Percentiles rank a stretch among this genome's conserved stretches.
These are phyloP conservation scores for Berghia stephanieae DNA, from an alignment of 1,140 invertebrate species.

Conservation along the genomic window DNA sequence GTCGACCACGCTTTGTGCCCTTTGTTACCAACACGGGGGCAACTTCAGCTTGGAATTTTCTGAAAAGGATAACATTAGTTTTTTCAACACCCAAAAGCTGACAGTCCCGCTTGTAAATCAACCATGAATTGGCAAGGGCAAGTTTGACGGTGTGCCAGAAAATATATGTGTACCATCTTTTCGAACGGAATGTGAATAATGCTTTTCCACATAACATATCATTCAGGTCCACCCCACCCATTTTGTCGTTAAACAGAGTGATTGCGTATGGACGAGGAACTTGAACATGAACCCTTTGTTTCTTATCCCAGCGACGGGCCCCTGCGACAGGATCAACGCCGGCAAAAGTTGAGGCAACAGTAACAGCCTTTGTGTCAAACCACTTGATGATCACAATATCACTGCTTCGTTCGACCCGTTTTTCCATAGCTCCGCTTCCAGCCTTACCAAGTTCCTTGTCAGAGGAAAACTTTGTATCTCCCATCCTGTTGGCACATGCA, in stretches of 20 bases:
- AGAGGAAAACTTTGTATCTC: not conserved
- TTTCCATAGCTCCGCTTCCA: not conserved
- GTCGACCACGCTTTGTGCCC: no score
- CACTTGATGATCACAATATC: no score
- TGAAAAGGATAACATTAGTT: no score
- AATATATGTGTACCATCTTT: conserved; percentile 11
- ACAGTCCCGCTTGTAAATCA: no score
- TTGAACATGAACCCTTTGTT: not conserved
- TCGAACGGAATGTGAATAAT: not conserved
- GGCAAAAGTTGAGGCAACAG: not conserved
- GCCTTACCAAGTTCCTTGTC: not conserved
- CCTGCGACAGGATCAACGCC: not conserved
- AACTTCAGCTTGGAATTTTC: no score
- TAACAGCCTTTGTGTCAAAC: no score
- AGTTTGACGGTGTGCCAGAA: no score
- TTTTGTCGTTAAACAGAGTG: not conserved
- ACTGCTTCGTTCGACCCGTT: not conserved
- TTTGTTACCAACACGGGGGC: no score
- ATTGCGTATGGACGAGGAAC: no score
- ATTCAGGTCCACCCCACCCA: not conserved
- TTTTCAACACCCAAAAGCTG: no score
- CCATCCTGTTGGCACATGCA: not conserved
- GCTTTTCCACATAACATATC: not conserved
- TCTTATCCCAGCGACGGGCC: not conserved
- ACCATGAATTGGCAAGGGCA: no score